Evolutionary conservation across 1,140 invertebrate genomes (phyloP), one percentile per base, ranked within the genome.

Genomic region (Drosophila sulfurigaster): DNA sequence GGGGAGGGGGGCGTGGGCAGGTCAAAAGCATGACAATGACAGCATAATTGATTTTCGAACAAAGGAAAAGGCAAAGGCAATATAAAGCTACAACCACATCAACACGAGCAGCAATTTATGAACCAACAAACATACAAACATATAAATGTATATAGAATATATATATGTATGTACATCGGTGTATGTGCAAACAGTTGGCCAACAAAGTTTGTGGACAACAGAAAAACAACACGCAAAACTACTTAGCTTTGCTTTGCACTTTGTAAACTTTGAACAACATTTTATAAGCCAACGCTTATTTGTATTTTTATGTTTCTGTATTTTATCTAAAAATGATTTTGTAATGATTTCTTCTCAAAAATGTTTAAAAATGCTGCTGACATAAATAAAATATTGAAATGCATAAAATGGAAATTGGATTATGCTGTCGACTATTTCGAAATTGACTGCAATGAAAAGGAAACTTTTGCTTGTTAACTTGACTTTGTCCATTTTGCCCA

Each of bases 21-120:
- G 85, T 89, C 83, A 85, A 78, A 82, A 75, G 85, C 85, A 88
- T 89, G 83, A 89, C 83, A 88, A 88, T 89, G 83, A 88, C 83
- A 88, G 85, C 83, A 88, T 88, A 88, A 88, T 88, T 88, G 83
- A 88, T 88, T 88, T 85, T 83, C 85, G 74, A 89, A 85, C 85
- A 56, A 89, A 88, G 41, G n/a, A 11, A 41, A 79, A 75, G 68
- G 81, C 79, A 78, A 71, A 74, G 59, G 67, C 83, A 79, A 83
- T 75, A 87, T 82, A 76, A 25, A 81, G 73, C 60, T 63, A 68
- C 56, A 74, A 66, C 60, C 41, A 71, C 62, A 76, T 48, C 70
- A 66, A 70, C 66, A 76, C 46, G 46, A 62, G 60, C 57, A 62
- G 68, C 80, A 80, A 87, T 88, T 87, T 87, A 87, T 87, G 80